Evolutionary conservation across 2,888 invertebrate species (phyloP), one percentile per base, ranked within the genome.

Genomic region (Agelastica alni): DNA sequence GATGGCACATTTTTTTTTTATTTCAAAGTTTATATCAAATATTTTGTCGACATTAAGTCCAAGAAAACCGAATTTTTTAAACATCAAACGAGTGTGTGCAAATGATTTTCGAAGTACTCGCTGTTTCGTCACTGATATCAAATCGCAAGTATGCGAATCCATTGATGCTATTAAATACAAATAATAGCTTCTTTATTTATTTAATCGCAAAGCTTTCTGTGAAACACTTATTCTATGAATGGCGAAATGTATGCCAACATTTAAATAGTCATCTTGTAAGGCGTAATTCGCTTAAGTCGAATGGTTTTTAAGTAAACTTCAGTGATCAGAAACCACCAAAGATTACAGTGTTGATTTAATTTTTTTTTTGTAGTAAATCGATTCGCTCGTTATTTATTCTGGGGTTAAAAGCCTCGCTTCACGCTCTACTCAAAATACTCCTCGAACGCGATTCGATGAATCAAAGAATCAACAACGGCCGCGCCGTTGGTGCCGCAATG

Each of bases 151-250:
- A 37, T 37, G 37, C 37, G 10, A 20, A 37, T 37, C 37, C 17
- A 5, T 36, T 17, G 16, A 17, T 18, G 16, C 3, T 17, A 37
- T n/a, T 18, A 17, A 37, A n/a, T n/a, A n/a, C n/a, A 17, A 36
- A 36, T 18, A 36, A 16, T 16, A 9, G 10, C 10, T 10, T 37
- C 12, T 16, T 18, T 37, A 18, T 18, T 18, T 37, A 10, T 18
- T 37, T 20, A 18, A 37, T 37, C 20, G n/a, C n/a, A n/a, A n/a
- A n/a, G n/a, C n/a, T n/a, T n/a, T n/a, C n/a, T n/a, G n/a, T n/a
- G n/a, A n/a, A n/a, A n/a, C n/a, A 37, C 17, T 18, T 37, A 12
- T 37, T 37, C 37, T 37, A 20, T 37, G 18, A 37, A 37, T 18
- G 37, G 20, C 37, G 6, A 4, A 37, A 37, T 18, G 37, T 37